These are phyloP conservation scores for Bovichtus diacanthus DNA, from an alignment of 2,797 vertebrate genomes.

Conservation along the genomic window DNA sequence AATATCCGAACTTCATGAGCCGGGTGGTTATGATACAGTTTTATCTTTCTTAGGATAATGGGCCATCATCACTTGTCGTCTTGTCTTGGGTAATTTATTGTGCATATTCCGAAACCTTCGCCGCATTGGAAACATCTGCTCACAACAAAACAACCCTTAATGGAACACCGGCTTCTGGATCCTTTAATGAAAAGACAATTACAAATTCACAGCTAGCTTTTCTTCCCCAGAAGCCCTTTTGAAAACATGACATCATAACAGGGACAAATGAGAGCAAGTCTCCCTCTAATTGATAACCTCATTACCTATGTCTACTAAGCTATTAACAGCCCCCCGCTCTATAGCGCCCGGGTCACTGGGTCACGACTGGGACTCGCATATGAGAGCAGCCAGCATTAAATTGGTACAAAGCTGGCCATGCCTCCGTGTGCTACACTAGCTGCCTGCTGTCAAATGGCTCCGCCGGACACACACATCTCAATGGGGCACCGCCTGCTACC, in stretches of 20 bases:
- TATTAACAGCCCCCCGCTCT: constrained; percentile 60
- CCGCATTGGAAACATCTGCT: constrained; percentile 58
- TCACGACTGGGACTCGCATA: constrained; percentile 62
- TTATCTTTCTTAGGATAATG: constrained; percentile 51
- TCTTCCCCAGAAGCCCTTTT: constrained; percentile 45
- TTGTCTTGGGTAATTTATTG: constrained; percentile 53
- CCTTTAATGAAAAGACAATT: constrained; percentile 55
- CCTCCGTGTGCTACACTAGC: constrained; percentile 32
- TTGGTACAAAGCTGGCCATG: constrained; percentile 68
- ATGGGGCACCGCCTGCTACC: constrained; percentile 53
- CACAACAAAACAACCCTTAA: constrained; percentile 46
- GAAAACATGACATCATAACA: constrained; percentile 59
- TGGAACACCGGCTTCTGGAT: constrained; percentile 28
- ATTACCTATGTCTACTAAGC: constrained; percentile 69
- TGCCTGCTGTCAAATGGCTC: constrained; percentile 64
- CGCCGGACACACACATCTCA: constrained; percentile 54
- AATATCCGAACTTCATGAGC: constrained; percentile 2
- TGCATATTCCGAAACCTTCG: constrained; percentile 41
- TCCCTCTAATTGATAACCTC: constrained; percentile 75
- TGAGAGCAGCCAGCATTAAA: constrained; percentile 71
- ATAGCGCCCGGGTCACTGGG: constrained; percentile 56
- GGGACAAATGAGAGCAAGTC: constrained; percentile 67
- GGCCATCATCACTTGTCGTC: constrained; percentile 47
- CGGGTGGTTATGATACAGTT: constrained; percentile 15
- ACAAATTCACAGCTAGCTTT: constrained; percentile 44